Percentiles rank a stretch among this genome's conserved stretches.
Evolutionary conservation across 2,888 invertebrate species (phyloP).

Genomic region (Drosophila longiperda): DNA sequence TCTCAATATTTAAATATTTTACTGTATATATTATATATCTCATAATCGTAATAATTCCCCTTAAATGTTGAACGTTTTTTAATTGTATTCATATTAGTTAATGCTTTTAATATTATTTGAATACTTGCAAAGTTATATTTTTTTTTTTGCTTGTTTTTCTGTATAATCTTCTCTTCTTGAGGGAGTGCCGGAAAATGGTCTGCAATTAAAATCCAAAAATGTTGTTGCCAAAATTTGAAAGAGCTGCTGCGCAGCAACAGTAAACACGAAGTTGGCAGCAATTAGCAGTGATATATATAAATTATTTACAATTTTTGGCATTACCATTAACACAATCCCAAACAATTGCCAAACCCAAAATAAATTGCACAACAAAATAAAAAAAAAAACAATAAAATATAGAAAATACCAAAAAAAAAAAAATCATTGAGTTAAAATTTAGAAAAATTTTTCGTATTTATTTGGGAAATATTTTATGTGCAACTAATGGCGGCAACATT

Average conservation of each 20-base stretch:
- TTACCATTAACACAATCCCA: constrained; percentile 67
- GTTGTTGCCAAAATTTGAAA: constrained; percentile 65
- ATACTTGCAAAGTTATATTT: too few species aligned
- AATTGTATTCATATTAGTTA: too few species aligned
- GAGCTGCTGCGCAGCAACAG: constrained; percentile 25
- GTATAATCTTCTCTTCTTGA: too few species aligned
- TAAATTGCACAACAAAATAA: constrained; percentile 28
- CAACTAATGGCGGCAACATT: constrained; percentile 53
- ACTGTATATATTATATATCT: not conserved
- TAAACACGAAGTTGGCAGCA: constrained; percentile 77
- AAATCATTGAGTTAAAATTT: not conserved
- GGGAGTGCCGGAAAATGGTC: constrained; percentile 40
- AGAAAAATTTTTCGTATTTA: constrained; percentile 21
- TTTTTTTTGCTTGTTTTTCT: too few species aligned
- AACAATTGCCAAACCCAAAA: constrained; percentile 43
- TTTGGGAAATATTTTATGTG: constrained; percentile 47
- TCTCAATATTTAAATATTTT: not conserved
- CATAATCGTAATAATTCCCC: too few species aligned
- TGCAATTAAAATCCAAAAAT: constrained; percentile 74
- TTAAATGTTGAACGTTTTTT: too few species aligned
- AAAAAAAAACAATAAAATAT: constrained; percentile 8
- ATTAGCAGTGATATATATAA: constrained; percentile 64
- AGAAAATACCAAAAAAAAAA: not conserved
- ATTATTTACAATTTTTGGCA: constrained; percentile 72
- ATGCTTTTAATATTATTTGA: too few species aligned